Evolutionary conservation across 2,113 vertebrate species (phyloP).

Genomic region (Tautogolabrus adspersus): DNA sequence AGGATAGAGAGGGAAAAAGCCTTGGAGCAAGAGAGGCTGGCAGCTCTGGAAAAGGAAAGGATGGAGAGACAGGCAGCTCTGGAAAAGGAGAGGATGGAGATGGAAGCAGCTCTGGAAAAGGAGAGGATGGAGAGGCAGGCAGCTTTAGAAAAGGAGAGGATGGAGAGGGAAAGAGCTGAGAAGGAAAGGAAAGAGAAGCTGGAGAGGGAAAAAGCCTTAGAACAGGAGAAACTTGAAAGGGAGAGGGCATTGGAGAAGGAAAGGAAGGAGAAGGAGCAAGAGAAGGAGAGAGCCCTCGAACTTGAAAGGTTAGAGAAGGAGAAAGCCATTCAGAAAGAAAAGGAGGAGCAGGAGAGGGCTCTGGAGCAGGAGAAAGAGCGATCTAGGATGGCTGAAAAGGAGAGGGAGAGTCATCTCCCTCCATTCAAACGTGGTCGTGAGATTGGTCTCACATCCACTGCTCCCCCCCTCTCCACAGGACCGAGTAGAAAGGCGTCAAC

Average conservation of each 20-base stretch:
- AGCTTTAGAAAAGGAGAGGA: constrained; percentile 52
- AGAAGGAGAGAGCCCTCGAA: constrained; percentile 22
- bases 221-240: constrained; percentile 31
- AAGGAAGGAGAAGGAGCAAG: constrained; percentile 31
- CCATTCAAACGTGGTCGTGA: constrained; percentile 73
- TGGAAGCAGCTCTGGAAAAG: constrained; percentile 49
- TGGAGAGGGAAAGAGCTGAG: constrained; percentile 37
- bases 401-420: constrained; percentile 70
- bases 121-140: constrained; percentile 59
- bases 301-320: constrained; percentile 31
- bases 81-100: constrained; percentile 58
- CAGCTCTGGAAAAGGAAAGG: constrained; percentile 25
- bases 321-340: constrained; percentile 50
- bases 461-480: constrained; percentile 64
- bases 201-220: constrained; percentile 19
- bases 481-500: constrained; percentile 50
- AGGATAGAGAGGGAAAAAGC: constrained; percentile 27
- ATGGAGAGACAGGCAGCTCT: constrained; percentile 49
- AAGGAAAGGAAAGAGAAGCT: constrained; percentile 23
- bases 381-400: constrained; percentile 60
- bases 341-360: constrained; percentile 45
- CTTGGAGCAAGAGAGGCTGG: not conserved
- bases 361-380: constrained; percentile 64
- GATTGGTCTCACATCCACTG: constrained; percentile 64
- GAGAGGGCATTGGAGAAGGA: constrained; percentile 50